Conservation (phyloP, 2,888 invertebrate genomes). For the Pheosia tremula region DNA sequence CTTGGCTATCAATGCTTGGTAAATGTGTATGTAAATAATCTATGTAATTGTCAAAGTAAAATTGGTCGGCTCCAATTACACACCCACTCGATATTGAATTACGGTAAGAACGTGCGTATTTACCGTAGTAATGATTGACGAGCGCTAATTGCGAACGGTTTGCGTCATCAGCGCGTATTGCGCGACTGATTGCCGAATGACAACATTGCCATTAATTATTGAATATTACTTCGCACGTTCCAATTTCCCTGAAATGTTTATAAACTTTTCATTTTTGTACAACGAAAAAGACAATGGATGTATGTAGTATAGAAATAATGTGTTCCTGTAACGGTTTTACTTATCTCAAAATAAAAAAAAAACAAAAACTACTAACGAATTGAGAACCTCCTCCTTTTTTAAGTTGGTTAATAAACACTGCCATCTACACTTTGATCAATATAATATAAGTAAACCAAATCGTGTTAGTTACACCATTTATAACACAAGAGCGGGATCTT, state of each 20-base stretch:
- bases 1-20: too few species aligned
- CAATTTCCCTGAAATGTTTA: slow-evolving; percentile 8
- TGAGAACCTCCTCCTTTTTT: too few species aligned
- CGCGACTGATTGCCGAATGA: slow-evolving; percentile 25
- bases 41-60: neutral
- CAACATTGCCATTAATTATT: slow-evolving; percentile 24
- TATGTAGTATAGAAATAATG: too few species aligned
- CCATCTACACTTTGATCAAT: too few species aligned
- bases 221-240: slow-evolving; percentile 15
- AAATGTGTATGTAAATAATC: too few species aligned
- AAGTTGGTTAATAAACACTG: too few species aligned
- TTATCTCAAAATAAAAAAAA: too few species aligned
- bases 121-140: slow-evolving; percentile 38
- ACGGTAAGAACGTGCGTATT: slow-evolving; percentile 28
- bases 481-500: too few species aligned
- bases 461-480: too few species aligned
- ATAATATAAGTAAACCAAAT: too few species aligned
- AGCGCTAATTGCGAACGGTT: slow-evolving; percentile 40
- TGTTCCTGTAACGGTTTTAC: too few species aligned
- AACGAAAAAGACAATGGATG: neutral
- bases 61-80: neutral
- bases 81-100: slow-evolving; percentile 20
- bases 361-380: too few species aligned
- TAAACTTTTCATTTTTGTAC: slow-evolving; percentile 6
- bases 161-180: slow-evolving; percentile 25